Conservation (phyloP, 2,113 vertebrate species). For the Charina bottae region DNA sequence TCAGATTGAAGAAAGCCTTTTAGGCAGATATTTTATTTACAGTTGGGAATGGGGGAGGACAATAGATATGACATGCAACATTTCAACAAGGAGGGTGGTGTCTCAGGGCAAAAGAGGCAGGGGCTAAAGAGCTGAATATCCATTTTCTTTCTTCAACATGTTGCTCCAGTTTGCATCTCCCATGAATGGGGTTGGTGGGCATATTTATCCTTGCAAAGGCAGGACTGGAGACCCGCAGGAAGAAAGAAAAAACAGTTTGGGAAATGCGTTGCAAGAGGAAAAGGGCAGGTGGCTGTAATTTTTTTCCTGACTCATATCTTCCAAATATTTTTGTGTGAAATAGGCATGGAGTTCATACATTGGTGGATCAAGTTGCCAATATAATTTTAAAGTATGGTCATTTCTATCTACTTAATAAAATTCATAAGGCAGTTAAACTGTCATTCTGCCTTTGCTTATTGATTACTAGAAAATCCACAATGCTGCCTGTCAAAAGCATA, state of each 20-base stretch:
- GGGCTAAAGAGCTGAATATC: not conserved
- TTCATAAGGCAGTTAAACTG: slow-evolving; percentile 22
- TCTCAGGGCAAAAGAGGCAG: not conserved
- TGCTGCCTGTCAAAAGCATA: slow-evolving; percentile 28
- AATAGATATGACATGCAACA: not conserved
- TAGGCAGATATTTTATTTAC: not conserved
- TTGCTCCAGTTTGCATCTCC: not conserved
- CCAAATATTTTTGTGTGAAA: not conserved
- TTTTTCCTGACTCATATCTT: not conserved
- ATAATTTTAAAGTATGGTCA: slow-evolving; percentile 1
- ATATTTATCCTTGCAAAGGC: not conserved
- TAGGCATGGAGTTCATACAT: not conserved
- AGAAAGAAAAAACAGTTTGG: not conserved
- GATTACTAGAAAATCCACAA: slow-evolving; percentile 28
- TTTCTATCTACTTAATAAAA: not conserved
- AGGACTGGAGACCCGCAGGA: not conserved
- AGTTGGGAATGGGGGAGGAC: not conserved
- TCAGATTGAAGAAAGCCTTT: not conserved
- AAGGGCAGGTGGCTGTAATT: not conserved
- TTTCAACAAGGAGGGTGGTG: not conserved
- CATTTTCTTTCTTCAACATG: not conserved
- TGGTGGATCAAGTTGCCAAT: not conserved
- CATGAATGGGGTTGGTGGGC: not conserved
- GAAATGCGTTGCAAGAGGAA: not conserved
- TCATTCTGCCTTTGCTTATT: slow-evolving; percentile 18